Evolutionary conservation across 2,888 invertebrate genomes (phyloP), one percentile per base, ranked within the genome.

Genomic region (Lumbricus terrestris): DNA sequence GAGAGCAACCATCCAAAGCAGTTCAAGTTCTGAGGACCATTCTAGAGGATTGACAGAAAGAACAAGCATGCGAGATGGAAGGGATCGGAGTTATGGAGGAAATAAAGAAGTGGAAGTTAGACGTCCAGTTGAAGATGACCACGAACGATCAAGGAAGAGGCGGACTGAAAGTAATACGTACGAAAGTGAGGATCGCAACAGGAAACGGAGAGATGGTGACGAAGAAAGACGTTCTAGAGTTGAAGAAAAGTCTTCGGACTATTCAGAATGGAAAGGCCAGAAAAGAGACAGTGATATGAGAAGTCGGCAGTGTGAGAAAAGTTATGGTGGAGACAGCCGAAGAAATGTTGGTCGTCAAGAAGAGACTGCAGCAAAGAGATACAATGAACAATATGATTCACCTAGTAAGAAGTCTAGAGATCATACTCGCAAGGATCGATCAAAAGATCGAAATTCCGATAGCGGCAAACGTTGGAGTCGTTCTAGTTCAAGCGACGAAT

Each of bases 201-300:
- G 69, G 69, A 69, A 69, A n/a, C 29, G 16, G n/a, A 69, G 69
- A n/a, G 69, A 69, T 11, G 5, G 29, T 69, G 69, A n/a, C 8
- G n/a, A 69, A 69, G 69, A 69, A 69, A 69, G n/a, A 69, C n/a
- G n/a, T n/a, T 69, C 29, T n/a, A 69, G 69, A 69, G 11, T n/a
- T 69, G 69, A 69, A 69, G 69, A 69, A n/a, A 69, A 54, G 15
- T 69, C 82, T 89, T 35, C n/a, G 92, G 82, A 92, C 92, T 88
- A 91, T 92, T 89, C 92, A 93, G 90, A 92, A 92, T 89, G 92
- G 92, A 90, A 93, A 93, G 90, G 92, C 92, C 88, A 93, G 93
- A 89, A 92, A 93, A 91, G 92, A 93, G 90, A 93, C 93, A 91
- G 93, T 93, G 91, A 90, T 85, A 29, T n/a, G 69, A 69, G n/a